phyloP scores from a whole-genome alignment of 2,113 vertebrate species.

The Tyto alba region DNA sequence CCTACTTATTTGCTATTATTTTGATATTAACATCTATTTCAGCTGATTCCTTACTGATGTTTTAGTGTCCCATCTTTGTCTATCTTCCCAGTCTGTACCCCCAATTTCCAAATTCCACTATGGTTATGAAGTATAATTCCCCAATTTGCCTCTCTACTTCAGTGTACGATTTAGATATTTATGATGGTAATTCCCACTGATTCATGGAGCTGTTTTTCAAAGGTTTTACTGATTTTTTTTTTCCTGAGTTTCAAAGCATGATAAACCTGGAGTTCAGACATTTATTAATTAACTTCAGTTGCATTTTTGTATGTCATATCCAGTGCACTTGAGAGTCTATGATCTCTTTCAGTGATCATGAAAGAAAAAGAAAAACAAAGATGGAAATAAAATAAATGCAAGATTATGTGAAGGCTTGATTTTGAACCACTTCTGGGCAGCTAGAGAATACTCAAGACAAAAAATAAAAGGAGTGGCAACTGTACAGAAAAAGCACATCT shows the following conservation, averaged over 20 bases:
- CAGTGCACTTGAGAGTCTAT: not conserved
- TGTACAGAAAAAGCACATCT: constrained; percentile 39
- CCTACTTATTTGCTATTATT: not conserved
- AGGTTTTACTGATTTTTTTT: not conserved
- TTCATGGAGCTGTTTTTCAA: not conserved
- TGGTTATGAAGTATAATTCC: not conserved
- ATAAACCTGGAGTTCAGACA: not conserved
- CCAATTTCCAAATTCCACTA: not conserved
- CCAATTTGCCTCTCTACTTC: not conserved
- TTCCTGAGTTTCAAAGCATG: not conserved
- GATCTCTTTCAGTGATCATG: not conserved
- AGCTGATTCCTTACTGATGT: not conserved
- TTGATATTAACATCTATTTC: not conserved
- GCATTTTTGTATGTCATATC: not conserved
- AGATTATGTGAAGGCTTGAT: constrained; percentile 4
- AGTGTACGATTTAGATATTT: not conserved
- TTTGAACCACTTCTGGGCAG: constrained; percentile 38
- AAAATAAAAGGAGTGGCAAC: constrained; percentile 34
- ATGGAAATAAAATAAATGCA: constrained; percentile 8
- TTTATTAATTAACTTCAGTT: constrained; percentile 10
- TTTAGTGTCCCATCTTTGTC: not conserved
- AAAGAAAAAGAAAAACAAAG: constrained; percentile 37
- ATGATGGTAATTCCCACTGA: not conserved
- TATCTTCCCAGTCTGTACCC: not conserved
- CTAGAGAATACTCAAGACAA: constrained; percentile 8